Evolutionary conservation across 1,140 invertebrate genomes (phyloP).

Genomic region (Chionoecetes opilio): DNA sequence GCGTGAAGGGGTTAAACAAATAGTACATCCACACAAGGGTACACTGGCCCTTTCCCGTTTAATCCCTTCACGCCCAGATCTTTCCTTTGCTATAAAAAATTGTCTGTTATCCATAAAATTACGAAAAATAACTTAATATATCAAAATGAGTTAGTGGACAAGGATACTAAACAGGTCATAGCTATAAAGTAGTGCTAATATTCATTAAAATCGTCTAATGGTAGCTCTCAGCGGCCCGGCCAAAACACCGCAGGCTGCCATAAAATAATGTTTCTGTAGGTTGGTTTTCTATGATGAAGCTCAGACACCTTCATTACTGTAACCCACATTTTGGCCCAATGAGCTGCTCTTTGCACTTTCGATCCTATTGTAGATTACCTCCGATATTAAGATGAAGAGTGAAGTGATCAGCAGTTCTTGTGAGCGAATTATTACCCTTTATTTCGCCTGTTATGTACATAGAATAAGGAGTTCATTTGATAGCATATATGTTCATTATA

Average conservation of each 20-base stretch:
- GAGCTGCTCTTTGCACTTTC: conserved; percentile 27
- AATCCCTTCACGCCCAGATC: too few relatives aligned
- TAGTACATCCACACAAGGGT: too few relatives aligned
- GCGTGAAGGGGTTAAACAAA: too few relatives aligned
- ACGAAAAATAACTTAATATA: too few relatives aligned
- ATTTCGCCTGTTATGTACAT: not conserved
- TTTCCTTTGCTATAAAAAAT: too few relatives aligned
- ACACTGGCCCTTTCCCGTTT: too few relatives aligned
- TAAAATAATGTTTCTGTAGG: not conserved
- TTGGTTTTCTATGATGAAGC: not conserved
- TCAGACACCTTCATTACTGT: not conserved
- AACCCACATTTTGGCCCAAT: not conserved
- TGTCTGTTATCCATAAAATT: too few relatives aligned
- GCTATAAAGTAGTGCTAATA: too few relatives aligned
- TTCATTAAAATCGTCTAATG: too few relatives aligned
- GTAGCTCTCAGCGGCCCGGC: too few relatives aligned
- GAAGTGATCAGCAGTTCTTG: not conserved
- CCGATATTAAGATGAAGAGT: not conserved
- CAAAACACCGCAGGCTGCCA: not conserved
- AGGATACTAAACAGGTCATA: too few relatives aligned
- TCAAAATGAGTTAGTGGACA: too few relatives aligned
- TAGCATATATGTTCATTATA: not conserved
- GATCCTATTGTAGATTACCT: not conserved
- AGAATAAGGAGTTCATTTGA: not conserved
- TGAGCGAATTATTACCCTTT: not conserved